Evolutionary conservation across 2,888 invertebrate species (phyloP), one percentile per base, ranked within the genome.

Genomic region (Molorchus minor): DNA sequence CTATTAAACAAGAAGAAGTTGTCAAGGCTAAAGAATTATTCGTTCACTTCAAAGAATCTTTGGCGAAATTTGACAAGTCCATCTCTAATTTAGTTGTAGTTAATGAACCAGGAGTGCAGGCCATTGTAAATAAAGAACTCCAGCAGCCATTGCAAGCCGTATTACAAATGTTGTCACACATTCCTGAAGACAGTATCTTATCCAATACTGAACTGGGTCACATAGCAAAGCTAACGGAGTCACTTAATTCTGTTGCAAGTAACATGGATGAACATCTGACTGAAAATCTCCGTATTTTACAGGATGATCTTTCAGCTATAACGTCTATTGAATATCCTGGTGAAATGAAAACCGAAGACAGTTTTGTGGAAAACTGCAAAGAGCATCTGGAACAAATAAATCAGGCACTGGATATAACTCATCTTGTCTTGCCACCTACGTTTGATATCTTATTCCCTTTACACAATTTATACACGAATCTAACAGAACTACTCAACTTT

Each of bases 131-230:
- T 1, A 65, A 71, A 25, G 76, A 77, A 58, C 45, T 80, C 13
- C 71, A 77, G 55, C 69, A 71, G 56, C 78, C 79, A 17, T 40
- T 79, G 8, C 54, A 66, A 54, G 73, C 73, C 2, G 68, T 79
- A 20, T 52, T 73, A 30, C 61, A 68, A 44, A 54, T 35, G 8
- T 63, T 75, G 45, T 53, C 57, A 30, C 53, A 62, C 3, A 49
- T 45, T 13, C 12, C 56, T 2, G 53, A 64, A 20, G 59, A 58
- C 16, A 62, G 62, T 16, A 45, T 52, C 41, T 55, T 72, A 5
- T 59, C 64, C 16, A 58, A 51, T 21, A 65, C 73, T 33, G 74
- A 77, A 20, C 41, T 73, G 13, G 53, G 58, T 5, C 64, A 65
- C 55, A 33, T 79, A 10, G 69, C 65, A n/a, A 67, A 68, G 56